Evolutionary conservation across 2,888 invertebrate species (phyloP), one percentile per base, ranked within the genome.

Genomic region (Conus canariensis): DNA sequence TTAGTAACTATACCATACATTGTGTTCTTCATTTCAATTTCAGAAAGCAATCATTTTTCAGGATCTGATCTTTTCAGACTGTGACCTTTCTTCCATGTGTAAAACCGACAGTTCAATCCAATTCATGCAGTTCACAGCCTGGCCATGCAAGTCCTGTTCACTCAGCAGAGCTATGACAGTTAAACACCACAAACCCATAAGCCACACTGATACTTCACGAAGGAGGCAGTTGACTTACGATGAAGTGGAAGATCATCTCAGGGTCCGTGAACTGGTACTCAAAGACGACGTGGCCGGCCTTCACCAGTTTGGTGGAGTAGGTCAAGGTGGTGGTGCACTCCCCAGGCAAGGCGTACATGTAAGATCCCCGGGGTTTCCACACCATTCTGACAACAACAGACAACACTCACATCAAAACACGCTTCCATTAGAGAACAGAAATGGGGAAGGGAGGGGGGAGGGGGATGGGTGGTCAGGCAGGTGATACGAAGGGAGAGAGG

Each of bases 291-390:
- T 95, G 95, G 64, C 97, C 97, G 4, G 97, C 96, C 89, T 97
- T 96, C 12, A 97, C 97, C 82, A 97, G 95, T 90, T 97, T 97
- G 14, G 97, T 97, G 9, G 97, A 96, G 94, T 97, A 97, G 30
- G 96, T 95, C 30, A 97, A 95, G 45, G 96, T 96, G 6, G 97
- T 96, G 7, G 97, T 96, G 94, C 97, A 97, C 0, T 94, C 90
- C 6, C 96, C 97, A 4, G 97, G 97, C 59, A 96, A 93, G 87
- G 97, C 97, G 45, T 97, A 96, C 56, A 97, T 94, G 92, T 96
- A 97, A 59, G 96, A 92, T 10, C 95, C 95, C 85, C 94, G 93
- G 8, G 95, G 93, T n/a, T 92, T 91, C 95, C 95, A 96, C 6
- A 92, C 94, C 82, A 93, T 92, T 74, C 95, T 95, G 93, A 25